Base-by-base conservation (phyloP, 2,113 vertebrate genomes). In the Oreochromis niloticus region DNA sequence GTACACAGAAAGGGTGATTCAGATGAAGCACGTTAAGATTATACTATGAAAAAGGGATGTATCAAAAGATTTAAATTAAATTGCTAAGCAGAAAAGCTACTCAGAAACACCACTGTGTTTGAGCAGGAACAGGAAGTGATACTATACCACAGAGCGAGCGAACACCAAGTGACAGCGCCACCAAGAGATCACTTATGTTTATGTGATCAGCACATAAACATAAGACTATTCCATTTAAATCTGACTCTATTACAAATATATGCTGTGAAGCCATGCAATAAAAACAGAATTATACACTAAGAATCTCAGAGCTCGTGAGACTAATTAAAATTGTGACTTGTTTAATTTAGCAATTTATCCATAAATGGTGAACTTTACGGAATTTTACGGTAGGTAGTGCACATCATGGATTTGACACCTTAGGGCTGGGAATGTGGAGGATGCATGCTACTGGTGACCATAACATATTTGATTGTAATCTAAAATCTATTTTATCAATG, bases 201-300 rank as follows among this genome's bases (percentile, higher is more conserved):
- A n/a, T n/a, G n/a, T n/a, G n/a, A 61, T 61, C 57, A 61, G 27
- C 57, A 32, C 57, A 61, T 61, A 32, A 61, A 61, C 57, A 2
- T 17, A 9, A 61, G 56, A 59, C 56, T 59, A 30, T 17, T 32
- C 8, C 4, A 61, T 61, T 32, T 32, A 17, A 61, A 32, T 32
- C 5, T 17, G 57, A 61, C 0, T 61, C 57, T 0, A 2, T 61
- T 32, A 32, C 57, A 61, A 61, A 61, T 32, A 61, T 10, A 9
- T 59, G 2, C 14, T 17, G 30, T 1, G 0, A 1, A 16, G 9
- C 3, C 13, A 9, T 1, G 56, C 5, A 59, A 59, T 32, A 59
- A 30, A 30, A 59, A 59, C 0, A 7, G 0, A 3, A 59, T 59
- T 59, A 30, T 59, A 59, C 56, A 30, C 27, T 30, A 59, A 59